A percentile compares a stretch with the other conserved stretches of the same genome.
These are phyloP conservation scores for Castor canadensis DNA, from an alignment of 2,113 vertebrate species.

Conservation along the genomic window DNA sequence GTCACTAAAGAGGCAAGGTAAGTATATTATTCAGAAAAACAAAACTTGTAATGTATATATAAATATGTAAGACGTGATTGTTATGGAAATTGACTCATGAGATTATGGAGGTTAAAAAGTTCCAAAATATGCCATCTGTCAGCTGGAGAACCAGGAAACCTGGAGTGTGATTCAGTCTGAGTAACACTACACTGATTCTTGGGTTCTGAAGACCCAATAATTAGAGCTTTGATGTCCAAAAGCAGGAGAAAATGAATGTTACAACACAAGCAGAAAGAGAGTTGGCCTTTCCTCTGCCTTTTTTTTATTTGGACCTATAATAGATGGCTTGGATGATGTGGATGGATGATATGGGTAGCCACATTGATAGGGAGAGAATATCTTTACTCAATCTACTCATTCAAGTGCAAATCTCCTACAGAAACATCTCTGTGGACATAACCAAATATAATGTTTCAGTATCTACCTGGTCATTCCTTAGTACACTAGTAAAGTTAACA, in stretches of 20 bases:
- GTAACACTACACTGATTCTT: no score
- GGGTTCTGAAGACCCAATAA: not conserved
- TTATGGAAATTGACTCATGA: not conserved
- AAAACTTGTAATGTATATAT: not conserved
- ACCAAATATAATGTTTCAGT: not conserved
- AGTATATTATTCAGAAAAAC: not conserved
- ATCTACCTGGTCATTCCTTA: not conserved
- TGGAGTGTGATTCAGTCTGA: not conserved
- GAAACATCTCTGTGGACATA: not conserved
- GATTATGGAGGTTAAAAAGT: not conserved
- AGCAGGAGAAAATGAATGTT: not conserved
- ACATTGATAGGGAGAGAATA: not conserved
- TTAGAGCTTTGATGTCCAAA: not conserved
- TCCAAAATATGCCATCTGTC: not conserved
- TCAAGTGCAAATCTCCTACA: not conserved
- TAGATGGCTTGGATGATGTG: not conserved
- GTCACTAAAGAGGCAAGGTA: not conserved
- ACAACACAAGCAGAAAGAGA: not conserved
- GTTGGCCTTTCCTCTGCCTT: not conserved
- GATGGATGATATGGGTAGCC: no score
- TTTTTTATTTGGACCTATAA: not conserved
- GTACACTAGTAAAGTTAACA: not conserved
- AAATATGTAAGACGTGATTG: not conserved
- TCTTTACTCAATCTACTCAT: not conserved
- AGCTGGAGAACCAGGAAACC: not conserved